Evolutionary conservation across 2,888 invertebrate species (phyloP).

Genomic region (Arge pagana): DNA sequence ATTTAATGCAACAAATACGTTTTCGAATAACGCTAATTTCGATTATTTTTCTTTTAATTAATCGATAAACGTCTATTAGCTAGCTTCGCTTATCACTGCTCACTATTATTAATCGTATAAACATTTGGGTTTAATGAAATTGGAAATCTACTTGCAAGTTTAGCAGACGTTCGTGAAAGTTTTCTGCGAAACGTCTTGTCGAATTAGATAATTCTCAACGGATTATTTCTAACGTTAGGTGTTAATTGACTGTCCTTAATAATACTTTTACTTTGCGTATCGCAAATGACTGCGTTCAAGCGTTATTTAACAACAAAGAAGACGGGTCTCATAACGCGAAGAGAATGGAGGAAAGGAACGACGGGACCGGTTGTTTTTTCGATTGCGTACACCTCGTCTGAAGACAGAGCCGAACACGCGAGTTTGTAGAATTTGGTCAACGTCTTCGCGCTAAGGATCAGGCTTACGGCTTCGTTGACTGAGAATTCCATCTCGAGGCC

Average conservation of each 20-base stretch:
- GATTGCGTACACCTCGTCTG: no score
- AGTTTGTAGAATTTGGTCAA: no score
- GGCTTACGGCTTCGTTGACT: no score
- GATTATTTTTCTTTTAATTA: no score
- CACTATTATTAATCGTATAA: background rate
- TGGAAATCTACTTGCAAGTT: conserved; percentile 8
- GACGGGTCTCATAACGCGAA: no score
- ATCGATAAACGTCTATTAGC: conserved; percentile 34
- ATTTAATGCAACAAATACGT: background rate
- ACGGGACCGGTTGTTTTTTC: no score
- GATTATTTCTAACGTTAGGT: background rate
- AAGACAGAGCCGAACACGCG: no score
- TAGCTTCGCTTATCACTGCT: conserved; percentile 21
- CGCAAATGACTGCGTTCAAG: no score
- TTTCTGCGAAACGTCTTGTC: conserved; percentile 24
- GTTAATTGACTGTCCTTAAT: conserved; percentile 3
- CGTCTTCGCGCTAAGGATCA: no score
- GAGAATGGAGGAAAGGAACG: no score
- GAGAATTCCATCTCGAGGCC: no score
- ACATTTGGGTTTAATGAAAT: conserved; percentile 16
- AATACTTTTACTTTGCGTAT: background rate
- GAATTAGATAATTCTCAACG: background rate
- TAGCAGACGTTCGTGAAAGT: conserved; percentile 10
- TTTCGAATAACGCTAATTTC: background rate
- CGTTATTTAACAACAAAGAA: no score